Evolutionary conservation across 2,113 vertebrate species (phyloP).

Genomic region (Neolamprologus caudopunctatus): DNA sequence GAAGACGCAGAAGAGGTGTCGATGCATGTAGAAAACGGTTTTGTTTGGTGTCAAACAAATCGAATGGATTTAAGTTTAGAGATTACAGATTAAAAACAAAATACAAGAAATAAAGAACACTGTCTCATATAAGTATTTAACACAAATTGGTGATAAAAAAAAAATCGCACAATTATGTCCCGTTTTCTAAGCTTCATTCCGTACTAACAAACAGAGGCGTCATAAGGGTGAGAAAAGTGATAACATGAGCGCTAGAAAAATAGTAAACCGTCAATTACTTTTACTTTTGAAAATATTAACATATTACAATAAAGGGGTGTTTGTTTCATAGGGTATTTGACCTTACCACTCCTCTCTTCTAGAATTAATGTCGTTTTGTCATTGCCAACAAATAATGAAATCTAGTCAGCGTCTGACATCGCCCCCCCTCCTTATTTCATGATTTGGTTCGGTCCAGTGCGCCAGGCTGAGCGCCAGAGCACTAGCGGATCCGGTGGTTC

Average conservation of each 20-base stretch:
- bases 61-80: background rate
- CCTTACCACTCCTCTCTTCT: background rate
- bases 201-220: background rate
- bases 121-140: background rate
- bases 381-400: background rate
- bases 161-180: background rate
- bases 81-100: background rate
- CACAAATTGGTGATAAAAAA: background rate
- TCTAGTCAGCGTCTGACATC: background rate
- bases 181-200: background rate
- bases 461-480: background rate
- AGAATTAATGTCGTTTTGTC: background rate
- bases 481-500: background rate
- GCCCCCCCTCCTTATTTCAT: background rate
- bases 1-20: fast-evolving
- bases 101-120: background rate
- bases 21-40: background rate
- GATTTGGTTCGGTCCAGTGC: background rate
- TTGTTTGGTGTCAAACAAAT: background rate
- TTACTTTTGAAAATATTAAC: background rate
- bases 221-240: background rate
- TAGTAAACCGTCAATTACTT: too few species aligned
- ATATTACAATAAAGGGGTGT: background rate
- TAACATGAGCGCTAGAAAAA: background rate
- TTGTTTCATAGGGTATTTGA: background rate